Conservation (phyloP, 2,113 vertebrate genomes). For the Zosterops japonicus region DNA sequence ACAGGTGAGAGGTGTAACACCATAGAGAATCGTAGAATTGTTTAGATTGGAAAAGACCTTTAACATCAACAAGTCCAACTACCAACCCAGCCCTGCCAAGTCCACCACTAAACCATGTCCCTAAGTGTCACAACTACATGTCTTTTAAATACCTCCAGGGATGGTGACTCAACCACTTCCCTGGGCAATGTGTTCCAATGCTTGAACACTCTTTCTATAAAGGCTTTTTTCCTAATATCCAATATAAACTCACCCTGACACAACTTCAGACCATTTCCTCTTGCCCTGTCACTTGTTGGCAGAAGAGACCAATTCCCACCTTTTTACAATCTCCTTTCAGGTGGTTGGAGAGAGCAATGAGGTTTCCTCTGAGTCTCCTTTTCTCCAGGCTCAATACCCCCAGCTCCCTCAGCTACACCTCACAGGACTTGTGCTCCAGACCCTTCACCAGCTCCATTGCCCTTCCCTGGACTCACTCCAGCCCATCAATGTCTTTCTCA, state of each 20-base stretch:
- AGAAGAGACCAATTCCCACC: not conserved
- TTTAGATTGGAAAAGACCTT: not conserved
- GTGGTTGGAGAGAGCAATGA: not conserved
- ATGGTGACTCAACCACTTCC: not conserved
- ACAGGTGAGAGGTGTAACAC: not conserved
- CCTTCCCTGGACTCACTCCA: not conserved
- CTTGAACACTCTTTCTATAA: not conserved
- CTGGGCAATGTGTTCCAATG: not conserved
- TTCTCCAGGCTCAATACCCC: too few relatives aligned
- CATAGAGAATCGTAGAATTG: not conserved
- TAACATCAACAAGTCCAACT: not conserved
- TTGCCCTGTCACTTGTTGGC: not conserved
- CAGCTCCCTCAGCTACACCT: not conserved
- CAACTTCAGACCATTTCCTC: not conserved
- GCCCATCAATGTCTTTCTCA: not conserved
- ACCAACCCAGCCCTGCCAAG: not conserved
- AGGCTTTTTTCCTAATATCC: not conserved
- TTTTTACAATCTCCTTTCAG: not conserved
- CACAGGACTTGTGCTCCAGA: not conserved
- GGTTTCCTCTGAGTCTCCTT: not conserved
- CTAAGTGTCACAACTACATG: not conserved
- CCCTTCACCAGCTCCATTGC: fast-evolving
- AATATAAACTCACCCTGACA: not conserved
- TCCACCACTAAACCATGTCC: not conserved
- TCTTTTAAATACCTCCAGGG: not conserved